Evolutionary conservation across 2,888 invertebrate genomes (phyloP).

Genomic region (Galeruca laticollis): DNA sequence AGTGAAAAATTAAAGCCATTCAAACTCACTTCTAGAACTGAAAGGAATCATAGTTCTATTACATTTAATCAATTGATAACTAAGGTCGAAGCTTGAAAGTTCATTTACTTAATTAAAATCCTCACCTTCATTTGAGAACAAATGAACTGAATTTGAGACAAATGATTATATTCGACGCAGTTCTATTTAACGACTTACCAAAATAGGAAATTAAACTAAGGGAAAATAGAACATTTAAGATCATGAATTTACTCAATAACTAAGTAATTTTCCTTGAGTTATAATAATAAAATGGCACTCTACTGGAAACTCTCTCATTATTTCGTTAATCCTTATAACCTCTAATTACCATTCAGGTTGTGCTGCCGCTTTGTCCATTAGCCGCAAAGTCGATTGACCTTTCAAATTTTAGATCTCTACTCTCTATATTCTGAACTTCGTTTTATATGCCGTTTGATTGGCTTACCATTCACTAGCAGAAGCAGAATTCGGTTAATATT

Average conservation of each 20-base stretch:
- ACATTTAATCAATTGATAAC: neutral
- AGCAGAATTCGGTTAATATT: neutral
- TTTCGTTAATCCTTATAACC: constrained; percentile 32
- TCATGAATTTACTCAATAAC: constrained; percentile 26
- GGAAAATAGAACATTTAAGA: constrained; percentile 15
- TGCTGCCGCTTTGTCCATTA: constrained; percentile 39
- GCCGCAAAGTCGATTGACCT: constrained; percentile 34
- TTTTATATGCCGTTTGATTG: constrained; percentile 2
- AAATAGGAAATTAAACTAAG: constrained; percentile 22
- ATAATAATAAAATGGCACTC: constrained; percentile 29
- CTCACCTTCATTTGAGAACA: too few relatives aligned
- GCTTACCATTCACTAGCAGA: neutral
- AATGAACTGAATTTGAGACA: neutral
- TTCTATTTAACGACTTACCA: neutral
- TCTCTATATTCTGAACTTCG: constrained; percentile 13
- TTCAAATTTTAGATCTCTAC: constrained; percentile 29
- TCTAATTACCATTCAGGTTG: constrained; percentile 43
- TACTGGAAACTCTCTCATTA: constrained; percentile 29
- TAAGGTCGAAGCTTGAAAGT: too few relatives aligned
- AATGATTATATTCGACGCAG: neutral
- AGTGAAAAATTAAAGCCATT: too few relatives aligned
- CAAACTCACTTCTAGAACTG: too few relatives aligned
- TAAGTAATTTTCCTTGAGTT: constrained; percentile 28
- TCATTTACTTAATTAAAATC: too few relatives aligned
- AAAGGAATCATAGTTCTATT: too few relatives aligned